Conservation (phyloP, 1,140 invertebrate species). For the Medauroidea extradentata region DNA sequence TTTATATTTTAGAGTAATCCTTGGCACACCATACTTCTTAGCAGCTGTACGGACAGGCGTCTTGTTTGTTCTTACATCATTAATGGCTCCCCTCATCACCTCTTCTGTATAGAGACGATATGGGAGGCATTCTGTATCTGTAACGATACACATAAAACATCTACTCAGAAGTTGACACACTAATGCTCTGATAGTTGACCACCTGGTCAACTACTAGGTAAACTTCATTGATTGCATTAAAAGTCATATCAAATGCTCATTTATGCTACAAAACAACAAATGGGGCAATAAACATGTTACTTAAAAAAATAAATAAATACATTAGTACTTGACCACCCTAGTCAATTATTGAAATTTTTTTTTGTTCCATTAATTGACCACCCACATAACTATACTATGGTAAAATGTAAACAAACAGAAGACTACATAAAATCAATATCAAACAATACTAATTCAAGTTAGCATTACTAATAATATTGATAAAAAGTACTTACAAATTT, state of each 20-base stretch:
- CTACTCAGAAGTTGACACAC: not conserved
- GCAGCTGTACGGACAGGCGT: not conserved
- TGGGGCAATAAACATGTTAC: not conserved
- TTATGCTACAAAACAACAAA: not conserved
- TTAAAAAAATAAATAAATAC: not conserved
- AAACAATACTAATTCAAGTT: no score
- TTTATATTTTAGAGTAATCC: constrained; percentile 1
- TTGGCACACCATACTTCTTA: constrained; percentile 4
- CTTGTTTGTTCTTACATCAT: constrained; percentile 6
- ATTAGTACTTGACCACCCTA: not conserved
- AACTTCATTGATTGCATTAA: not conserved
- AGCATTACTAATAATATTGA: no score
- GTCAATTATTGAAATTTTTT: constrained; percentile 7
- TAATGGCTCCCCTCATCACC: not conserved
- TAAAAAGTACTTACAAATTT: no score
- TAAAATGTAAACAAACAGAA: no score
- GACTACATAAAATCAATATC: no score
- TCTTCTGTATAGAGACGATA: not conserved
- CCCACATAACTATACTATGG: no score
- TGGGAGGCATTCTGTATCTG: not conserved
- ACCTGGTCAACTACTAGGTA: not conserved
- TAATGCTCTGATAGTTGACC: no score
- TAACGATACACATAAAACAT: not conserved
- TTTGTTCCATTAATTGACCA: not conserved
- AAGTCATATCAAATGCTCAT: not conserved